Conservation (phyloP, 1,140 invertebrate species). For the Drosophila neocordata region DNA sequence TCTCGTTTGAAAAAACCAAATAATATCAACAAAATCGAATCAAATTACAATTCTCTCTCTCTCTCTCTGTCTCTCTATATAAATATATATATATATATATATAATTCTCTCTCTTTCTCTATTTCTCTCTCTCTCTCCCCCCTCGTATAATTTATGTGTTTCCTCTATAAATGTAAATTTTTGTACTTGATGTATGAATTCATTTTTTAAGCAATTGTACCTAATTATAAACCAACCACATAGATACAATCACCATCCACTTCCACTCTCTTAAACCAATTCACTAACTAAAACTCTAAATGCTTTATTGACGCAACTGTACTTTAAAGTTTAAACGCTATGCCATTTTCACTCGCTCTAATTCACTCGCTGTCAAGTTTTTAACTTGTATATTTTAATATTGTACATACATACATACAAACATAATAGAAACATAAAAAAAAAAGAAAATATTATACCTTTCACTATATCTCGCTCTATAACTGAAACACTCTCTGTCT, state of each 20-base stretch:
- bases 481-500: neutral
- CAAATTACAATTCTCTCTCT: constrained; percentile 65
- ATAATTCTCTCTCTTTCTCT: constrained; percentile 36
- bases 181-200: constrained; percentile 34
- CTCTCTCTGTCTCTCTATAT: constrained; percentile 54
- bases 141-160: constrained; percentile 4
- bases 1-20: constrained; percentile 51
- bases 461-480: constrained; percentile 4
- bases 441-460: neutral
- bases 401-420: neutral
- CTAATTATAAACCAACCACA: constrained; percentile 2
- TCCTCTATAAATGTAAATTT: constrained; percentile 54
- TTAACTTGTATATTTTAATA: neutral
- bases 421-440: neutral
- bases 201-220: constrained; percentile 2
- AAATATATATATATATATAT: constrained; percentile 40
- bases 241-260: neutral
- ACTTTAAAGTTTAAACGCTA: constrained; percentile 10
- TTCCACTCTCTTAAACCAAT: constrained; percentile 12
- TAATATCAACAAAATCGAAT: constrained; percentile 38
- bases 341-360: neutral
- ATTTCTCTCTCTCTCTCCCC: constrained; percentile 55
- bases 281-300: constrained; percentile 22
- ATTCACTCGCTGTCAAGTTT: constrained; percentile 22
- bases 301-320: constrained; percentile 30